These are phyloP conservation scores for Ceratina calcarata DNA, from an alignment of 1,140 invertebrate species.

Conservation along the genomic window DNA sequence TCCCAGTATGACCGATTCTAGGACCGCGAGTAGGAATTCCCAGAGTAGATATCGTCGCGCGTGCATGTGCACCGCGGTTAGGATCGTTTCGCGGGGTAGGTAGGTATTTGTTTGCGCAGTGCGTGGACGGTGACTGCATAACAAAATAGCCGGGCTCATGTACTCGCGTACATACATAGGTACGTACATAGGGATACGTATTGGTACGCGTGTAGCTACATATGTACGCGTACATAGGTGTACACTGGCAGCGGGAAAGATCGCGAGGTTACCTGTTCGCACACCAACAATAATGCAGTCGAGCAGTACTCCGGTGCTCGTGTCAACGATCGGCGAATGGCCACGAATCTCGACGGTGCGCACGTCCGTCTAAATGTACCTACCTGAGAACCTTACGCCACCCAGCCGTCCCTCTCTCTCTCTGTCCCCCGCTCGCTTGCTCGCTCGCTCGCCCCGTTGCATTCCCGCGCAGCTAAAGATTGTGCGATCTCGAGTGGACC, in stretches of 20 bases:
- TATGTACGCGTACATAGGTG: too few species aligned
- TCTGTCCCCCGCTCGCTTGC: too few species aligned
- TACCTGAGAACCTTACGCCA: slow-evolving; percentile 67
- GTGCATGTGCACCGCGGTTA: slow-evolving; percentile 33
- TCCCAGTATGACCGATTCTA: too few species aligned
- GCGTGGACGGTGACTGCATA: slow-evolving; percentile 58
- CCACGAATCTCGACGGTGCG: slow-evolving; percentile 65
- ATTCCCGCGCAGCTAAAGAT: slow-evolving; percentile 57
- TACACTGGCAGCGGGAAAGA: slow-evolving; percentile 48
- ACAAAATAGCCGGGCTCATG: slow-evolving; percentile 56
- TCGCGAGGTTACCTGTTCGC: slow-evolving; percentile 67
- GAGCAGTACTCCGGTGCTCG: slow-evolving; percentile 57
- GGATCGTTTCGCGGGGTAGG: slow-evolving; percentile 47
- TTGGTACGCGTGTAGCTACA: too few species aligned
- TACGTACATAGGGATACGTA: too few species aligned
- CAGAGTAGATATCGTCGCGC: slow-evolving; percentile 10
- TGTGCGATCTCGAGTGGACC: slow-evolving; percentile 51
- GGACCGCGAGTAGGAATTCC: not conserved
- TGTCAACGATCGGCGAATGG: slow-evolving; percentile 70
- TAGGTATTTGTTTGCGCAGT: slow-evolving; percentile 62
- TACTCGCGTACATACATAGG: not conserved
- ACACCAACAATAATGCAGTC: slow-evolving; percentile 67
- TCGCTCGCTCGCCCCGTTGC: slow-evolving; percentile 29
- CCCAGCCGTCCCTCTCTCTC: slow-evolving; percentile 42
- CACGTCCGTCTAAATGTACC: slow-evolving; percentile 69